Conservation (phyloP, 1,140 invertebrate species). For the Cydia strobilella region DNA sequence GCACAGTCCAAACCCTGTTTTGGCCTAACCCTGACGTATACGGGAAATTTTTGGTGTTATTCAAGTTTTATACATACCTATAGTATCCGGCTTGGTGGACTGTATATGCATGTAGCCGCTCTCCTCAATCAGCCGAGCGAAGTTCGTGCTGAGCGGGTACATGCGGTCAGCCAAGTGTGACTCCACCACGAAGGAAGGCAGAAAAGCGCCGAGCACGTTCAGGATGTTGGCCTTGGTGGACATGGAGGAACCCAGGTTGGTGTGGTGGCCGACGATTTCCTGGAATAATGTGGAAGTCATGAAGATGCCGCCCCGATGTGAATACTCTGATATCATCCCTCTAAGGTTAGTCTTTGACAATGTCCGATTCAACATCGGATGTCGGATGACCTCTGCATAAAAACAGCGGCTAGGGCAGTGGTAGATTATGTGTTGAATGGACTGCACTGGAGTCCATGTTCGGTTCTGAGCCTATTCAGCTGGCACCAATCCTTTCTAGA, state of each 20-base stretch:
- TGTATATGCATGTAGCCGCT: conserved; percentile 92
- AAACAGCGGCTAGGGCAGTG: too few species aligned
- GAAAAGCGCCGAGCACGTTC: conserved; percentile 52
- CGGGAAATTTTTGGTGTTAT: too few species aligned
- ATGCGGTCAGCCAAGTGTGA: conserved; percentile 80
- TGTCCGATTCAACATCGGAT: too few species aligned
- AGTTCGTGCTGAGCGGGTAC: conserved; percentile 81
- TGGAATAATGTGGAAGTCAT: conserved; percentile 82
- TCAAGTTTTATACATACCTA: conserved; percentile 81
- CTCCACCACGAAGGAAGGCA: conserved; percentile 58
- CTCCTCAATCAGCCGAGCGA: conserved; percentile 82
- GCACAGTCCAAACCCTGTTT: too few species aligned
- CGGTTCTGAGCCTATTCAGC: too few species aligned
- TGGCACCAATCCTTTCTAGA: too few species aligned
- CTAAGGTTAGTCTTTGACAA: too few species aligned
- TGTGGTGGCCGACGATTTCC: conserved; percentile 80
- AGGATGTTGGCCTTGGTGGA: conserved; percentile 39
- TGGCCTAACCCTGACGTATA: too few species aligned
- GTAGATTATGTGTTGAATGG: too few species aligned
- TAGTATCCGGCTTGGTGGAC: conserved; percentile 94
- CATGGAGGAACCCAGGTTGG: conserved; percentile 47
- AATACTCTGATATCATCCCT: conserved; percentile 41
- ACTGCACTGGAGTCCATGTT: too few species aligned
- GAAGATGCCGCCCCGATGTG: conserved; percentile 84
- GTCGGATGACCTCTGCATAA: too few species aligned